Evolutionary conservation across 1,140 invertebrate genomes (phyloP), one percentile per base, ranked within the genome.

Genomic region (Vanessa tameamea): DNA sequence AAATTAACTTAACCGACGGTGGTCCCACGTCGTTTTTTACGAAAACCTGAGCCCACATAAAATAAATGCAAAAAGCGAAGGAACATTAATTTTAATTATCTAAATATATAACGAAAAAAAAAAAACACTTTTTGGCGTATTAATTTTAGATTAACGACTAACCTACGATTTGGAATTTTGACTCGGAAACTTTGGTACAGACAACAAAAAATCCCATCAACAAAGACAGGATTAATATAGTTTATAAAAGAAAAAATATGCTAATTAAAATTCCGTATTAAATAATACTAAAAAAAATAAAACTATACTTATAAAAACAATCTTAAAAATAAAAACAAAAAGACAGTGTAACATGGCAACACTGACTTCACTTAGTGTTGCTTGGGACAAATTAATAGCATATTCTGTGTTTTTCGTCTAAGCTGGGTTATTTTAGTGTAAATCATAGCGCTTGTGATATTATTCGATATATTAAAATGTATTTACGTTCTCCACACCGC

Each of bases 41-140:
- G 47, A 50, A 65, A 13, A 50, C 47, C 31, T 50, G 64, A 65
- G 20, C 64, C n/a, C 26, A 26, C 47, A 47, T 55, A 51, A 59
- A 53, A 37, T 71, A 63, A 71, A 71, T 71, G 69, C 69, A 64
- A 71, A 61, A 47, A 61, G 48, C 23, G 61, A 71, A 71, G 65
- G 66, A 55, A 74, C 57, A 69, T 48, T n/a, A 23, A 47, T 48
- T 48, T 48, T 63, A 59, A 59, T 67, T 16, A 53, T 55, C 57
- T 73, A 16, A 70, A 47, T 47, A 57, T 57, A 57, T 12, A 20
- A 51, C 53, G 12, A 57, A 23, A 57, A 16, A 13, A n/a, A 67
- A 14, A 51, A 53, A 67, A 50, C 31, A 13, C 15, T 63, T 70
- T 70, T 70, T 70, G 68, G 68, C 51, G 61, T 63, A 70, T 55